A percentile compares a stretch with the other conserved stretches of the same genome.
Conservation (phyloP, 2,113 vertebrate genomes). For the Takifugu bimaculatus region DNA sequence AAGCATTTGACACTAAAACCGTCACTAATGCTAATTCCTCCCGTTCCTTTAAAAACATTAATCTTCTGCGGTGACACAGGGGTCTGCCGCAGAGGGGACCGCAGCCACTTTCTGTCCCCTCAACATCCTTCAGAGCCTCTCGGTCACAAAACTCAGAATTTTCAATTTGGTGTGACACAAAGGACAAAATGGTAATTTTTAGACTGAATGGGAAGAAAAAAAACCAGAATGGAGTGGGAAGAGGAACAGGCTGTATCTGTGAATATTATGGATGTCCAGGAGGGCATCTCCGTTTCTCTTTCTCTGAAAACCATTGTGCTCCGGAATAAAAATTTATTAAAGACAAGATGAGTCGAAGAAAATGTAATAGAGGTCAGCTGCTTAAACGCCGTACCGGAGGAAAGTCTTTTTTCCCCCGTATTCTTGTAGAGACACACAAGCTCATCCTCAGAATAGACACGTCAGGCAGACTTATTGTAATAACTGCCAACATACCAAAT, state of each 20-base stretch:
- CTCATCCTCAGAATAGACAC: too few relatives aligned
- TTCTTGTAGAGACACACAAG: too few relatives aligned
- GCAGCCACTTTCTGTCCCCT: conserved; percentile 36
- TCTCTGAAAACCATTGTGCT: conserved; percentile 17
- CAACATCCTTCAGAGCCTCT: conserved; percentile 31
- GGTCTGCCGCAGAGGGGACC: conserved; percentile 34
- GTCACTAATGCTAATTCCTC: conserved; percentile 66
- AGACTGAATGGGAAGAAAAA: not conserved
- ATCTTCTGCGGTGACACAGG: conserved; percentile 67
- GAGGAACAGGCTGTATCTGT: not conserved
- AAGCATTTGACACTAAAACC: conserved; percentile 68
- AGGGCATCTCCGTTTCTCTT: not conserved
- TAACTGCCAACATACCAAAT: too few relatives aligned
- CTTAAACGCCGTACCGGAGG: not conserved
- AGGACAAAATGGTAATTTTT: conserved; percentile 15
- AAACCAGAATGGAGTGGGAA: conserved; percentile 1
- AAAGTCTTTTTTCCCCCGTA: too few relatives aligned
- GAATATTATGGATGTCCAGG: conserved; percentile 2
- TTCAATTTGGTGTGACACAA: conserved; percentile 11
- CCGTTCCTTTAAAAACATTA: conserved; percentile 55
- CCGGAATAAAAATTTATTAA: conserved; percentile 9
- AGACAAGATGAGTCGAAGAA: conserved; percentile 2
- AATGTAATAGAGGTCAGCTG: conserved; percentile 28
- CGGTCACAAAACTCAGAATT: conserved; percentile 15
- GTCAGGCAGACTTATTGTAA: too few relatives aligned